Evolutionary conservation across 2,113 vertebrate species (phyloP).

Genomic region (Sylvicapra grimmia): DNA sequence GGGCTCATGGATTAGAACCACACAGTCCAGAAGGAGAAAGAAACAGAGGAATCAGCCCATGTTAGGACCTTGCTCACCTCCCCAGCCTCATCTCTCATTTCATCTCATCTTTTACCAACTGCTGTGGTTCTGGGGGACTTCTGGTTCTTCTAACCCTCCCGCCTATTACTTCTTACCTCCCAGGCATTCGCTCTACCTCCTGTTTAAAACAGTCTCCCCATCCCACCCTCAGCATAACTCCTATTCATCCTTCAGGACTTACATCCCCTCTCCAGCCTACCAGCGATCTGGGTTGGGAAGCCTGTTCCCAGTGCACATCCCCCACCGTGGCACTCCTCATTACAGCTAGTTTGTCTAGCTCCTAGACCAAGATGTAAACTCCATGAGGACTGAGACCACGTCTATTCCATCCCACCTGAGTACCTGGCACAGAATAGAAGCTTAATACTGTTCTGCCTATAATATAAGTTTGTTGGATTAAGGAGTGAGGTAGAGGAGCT

Average conservation of each 20-base stretch:
- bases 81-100: not conserved
- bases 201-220: not conserved
- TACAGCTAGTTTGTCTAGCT: not conserved
- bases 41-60: not conserved
- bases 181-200: not conserved
- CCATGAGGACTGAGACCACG: not conserved
- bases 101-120: not conserved
- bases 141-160: no score
- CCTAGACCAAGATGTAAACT: not conserved
- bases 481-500: not conserved
- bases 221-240: not conserved
- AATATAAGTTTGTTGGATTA: not conserved
- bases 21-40: not conserved
- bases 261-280: not conserved
- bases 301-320: not conserved
- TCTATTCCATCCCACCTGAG: not conserved
- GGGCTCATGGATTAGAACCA: not conserved
- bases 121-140: not conserved
- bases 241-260: not conserved
- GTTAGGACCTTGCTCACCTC: not conserved
- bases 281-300: not conserved
- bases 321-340: fast-evolving
- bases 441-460: not conserved
- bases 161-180: not conserved
- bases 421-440: not conserved